Percentiles rank a stretch among this genome's conserved stretches.
phyloP scores from a whole-genome alignment of 2,888 invertebrate genomes.

The Poecilus cupreus region DNA sequence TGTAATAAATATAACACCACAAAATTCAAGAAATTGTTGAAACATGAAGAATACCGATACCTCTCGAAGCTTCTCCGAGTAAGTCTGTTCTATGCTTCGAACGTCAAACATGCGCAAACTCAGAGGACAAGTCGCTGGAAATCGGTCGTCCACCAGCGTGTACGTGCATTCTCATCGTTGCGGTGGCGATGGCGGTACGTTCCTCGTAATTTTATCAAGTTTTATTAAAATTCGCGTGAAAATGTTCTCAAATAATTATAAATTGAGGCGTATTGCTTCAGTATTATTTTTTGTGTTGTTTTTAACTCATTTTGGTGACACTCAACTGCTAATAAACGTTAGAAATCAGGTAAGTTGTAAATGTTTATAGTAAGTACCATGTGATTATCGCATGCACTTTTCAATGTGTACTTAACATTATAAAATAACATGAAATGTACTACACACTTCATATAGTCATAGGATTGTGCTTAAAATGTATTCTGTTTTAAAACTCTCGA shows the following conservation, averaged over 20 bases:
- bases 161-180: slow-evolving; percentile 46
- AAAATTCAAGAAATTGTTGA: too few species aligned
- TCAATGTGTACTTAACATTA: neutral
- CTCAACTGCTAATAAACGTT: slow-evolving; percentile 70
- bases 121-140: neutral
- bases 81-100: slow-evolving; percentile 31
- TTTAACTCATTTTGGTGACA: slow-evolving; percentile 65
- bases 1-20: too few species aligned
- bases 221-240: slow-evolving; percentile 44
- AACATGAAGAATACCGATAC: too few species aligned
- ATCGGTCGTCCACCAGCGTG: slow-evolving; percentile 51
- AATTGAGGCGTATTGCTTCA: slow-evolving; percentile 22
- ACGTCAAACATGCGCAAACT: slow-evolving; percentile 53
- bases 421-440: neutral
- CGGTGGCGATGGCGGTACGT: slow-evolving; percentile 44
- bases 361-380: slow-evolving; percentile 49
- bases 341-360: slow-evolving; percentile 69
- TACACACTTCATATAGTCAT: too few species aligned
- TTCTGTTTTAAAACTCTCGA: neutral
- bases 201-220: slow-evolving; percentile 6
- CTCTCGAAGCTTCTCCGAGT: slow-evolving; percentile 26
- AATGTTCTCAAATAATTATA: slow-evolving; percentile 36
- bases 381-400: slow-evolving; percentile 28
- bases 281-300: slow-evolving; percentile 63
- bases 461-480: too few species aligned